Base-by-base conservation (phyloP, 35 echinoderm and acorn worm species). In the Lytechinus pictus region DNA sequence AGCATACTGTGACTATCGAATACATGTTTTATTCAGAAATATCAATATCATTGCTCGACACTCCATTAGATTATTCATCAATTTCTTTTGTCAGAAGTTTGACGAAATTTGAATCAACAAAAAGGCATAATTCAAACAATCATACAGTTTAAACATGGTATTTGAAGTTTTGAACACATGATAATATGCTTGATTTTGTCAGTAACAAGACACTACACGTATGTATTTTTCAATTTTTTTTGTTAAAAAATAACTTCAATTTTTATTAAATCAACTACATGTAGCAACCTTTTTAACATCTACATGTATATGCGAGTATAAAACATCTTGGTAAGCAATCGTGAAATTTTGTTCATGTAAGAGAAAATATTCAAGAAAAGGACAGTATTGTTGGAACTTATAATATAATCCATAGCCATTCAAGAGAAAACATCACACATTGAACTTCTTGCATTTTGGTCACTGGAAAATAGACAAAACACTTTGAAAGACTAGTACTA, bases 401-500 rank as follows among this genome's bases (percentile, higher is more conserved):
- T 21, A 72, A 24, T 66, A 66, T 66, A 6, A 58, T 57, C 11
- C 11, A 71, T 24, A 79, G 66, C 16, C 66, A 79, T 79, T n/a
- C 12, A 79, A 79, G 66, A 24, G 21, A 79, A 79, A 79, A 79
- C n/a, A 24, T 79, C 66, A 79, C 66, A 79, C n/a, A 24, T n/a
- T 24, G 16, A 79, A 79, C 19, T 21, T 71, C 66, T 79, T 79
- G 66, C 14, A 79, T 79, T 44, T 79, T 79, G 66, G 66, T 79
- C 66, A 79, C 66, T 79, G 16, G n/a, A 79, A n/a, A 79, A 24
- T 79, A 79, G 66, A 79, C 66, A 79, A 13, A 58, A 24, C 66
- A 79, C 19, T 79, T n/a, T 79, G 66, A 79, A 79, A 79, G 66
- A 79, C 66, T 79, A 79, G 66, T 79, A 79, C 66, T 79, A 79